Percentiles rank a stretch among this genome's conserved stretches.
Conservation (phyloP, 1,140 invertebrate species). For the Drosophila insularis region DNA sequence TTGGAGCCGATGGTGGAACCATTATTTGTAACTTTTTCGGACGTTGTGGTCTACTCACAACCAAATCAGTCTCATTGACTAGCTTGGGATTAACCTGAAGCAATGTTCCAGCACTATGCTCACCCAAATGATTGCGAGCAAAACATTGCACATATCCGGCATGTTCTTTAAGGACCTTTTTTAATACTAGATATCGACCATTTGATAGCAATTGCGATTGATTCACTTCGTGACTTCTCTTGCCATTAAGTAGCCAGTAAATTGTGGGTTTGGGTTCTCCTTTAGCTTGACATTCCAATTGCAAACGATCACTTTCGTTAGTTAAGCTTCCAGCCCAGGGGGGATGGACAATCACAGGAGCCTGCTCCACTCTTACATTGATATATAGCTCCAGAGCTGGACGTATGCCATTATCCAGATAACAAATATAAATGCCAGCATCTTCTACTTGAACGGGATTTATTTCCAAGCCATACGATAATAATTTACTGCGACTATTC, state of each 20-base stretch:
- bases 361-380: constrained; percentile 84
- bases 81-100: constrained; percentile 90
- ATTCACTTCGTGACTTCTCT: constrained; percentile 84
- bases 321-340: constrained; percentile 84
- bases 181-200: constrained; percentile 85
- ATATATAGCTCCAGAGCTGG: constrained; percentile 82
- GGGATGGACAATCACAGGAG: constrained; percentile 85
- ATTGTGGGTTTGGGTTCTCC: constrained; percentile 89
- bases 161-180: constrained; percentile 89
- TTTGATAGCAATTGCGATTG: constrained; percentile 83
- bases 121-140: constrained; percentile 90
- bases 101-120: constrained; percentile 85
- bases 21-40: constrained; percentile 84
- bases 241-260: constrained; percentile 93
- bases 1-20: constrained; percentile 92
- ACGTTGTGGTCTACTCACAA: background rate
- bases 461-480: constrained; percentile 86
- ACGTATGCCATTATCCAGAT: constrained; percentile 82
- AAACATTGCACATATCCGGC: constrained; percentile 95
- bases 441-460: constrained; percentile 85
- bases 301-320: constrained; percentile 86
- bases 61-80: constrained; percentile 73
- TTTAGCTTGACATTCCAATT: constrained; percentile 86
- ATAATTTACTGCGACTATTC: constrained; percentile 68
- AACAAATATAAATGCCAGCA: constrained; percentile 88